Base-by-base conservation (phyloP, 2,888 invertebrate genomes). In the Catocala fraxini region DNA sequence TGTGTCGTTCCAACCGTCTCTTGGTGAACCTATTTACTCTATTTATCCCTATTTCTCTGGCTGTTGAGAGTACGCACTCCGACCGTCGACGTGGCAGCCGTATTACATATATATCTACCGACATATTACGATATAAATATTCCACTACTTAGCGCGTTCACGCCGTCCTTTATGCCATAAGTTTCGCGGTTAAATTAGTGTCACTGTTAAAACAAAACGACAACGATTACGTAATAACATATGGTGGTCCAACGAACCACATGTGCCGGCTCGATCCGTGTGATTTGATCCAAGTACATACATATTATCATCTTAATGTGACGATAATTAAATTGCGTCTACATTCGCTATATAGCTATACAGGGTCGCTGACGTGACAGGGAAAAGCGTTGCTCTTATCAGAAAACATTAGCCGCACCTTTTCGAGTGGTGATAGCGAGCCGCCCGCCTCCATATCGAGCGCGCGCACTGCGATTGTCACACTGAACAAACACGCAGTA, bases 311-410 rank as follows among this genome's bases (percentile, higher is more conserved):
- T 85, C 74, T 68, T 80, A 79, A 77, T 77, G 65, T 79, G 75
- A 64, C 73, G 67, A 77, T 82, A 75, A 83, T 79, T 72, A 77
- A 74, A 74, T 71, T 67, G 75, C 75, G 70, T 81, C 79, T 81
- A 88, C 84, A 89, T 87, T 89, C 75, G 80, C 80, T 80, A 79
- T 79, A 81, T 77, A 85, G 82, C 82, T 80, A 85, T 85, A 84
- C 84, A 84, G 88, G 84, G 85, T 83, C 83, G 85, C 83, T 85
- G 89, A 89, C 89, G 91, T 83, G 85, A 91, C 86, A 88, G 89
- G 92, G 89, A 91, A 91, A 92, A 92, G 88, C 87, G 84, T 82
- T 84, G 88, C 79, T 92, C 91, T 93, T 93, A 93, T 93, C 93
- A 90, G 90, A 86, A 87, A 86, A 87, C 89, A 89, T 86, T 87